Evolutionary conservation across 2,797 vertebrate species (phyloP).

Genomic region (Rhinichthys osculus): DNA sequence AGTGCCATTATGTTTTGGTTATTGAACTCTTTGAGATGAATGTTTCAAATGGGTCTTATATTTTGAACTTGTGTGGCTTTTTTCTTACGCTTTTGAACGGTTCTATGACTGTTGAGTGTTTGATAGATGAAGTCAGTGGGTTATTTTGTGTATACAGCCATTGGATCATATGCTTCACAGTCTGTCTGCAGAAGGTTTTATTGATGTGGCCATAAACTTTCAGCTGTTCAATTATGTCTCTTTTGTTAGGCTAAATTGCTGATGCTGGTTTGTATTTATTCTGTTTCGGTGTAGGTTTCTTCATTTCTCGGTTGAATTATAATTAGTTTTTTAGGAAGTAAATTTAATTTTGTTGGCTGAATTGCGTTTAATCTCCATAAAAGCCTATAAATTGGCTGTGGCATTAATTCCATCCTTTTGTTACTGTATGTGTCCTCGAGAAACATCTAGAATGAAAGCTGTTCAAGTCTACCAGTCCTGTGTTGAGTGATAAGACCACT

Average conservation of each 20-base stretch:
- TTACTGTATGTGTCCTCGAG: background rate
- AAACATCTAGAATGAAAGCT: background rate
- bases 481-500: conserved; percentile 46
- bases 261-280: conserved; percentile 5
- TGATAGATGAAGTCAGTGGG: conserved; percentile 35
- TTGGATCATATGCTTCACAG: conserved; percentile 21
- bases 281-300: background rate
- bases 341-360: background rate
- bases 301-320: background rate
- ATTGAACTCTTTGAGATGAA: conserved; percentile 20
- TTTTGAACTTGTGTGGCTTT: background rate
- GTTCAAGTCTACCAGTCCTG: background rate
- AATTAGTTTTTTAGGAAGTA: conserved; percentile 1
- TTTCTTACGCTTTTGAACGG: background rate
- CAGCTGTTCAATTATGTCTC: conserved; percentile 19
- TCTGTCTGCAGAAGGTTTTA: conserved; percentile 17
- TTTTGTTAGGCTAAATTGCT: background rate
- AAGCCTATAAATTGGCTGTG: background rate
- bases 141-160: conserved; percentile 47
- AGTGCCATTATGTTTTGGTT: background rate
- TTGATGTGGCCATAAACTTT: conserved; percentile 23
- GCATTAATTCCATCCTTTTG: background rate
- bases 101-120: conserved; percentile 13
- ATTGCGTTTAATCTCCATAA: background rate
- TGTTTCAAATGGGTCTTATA: conserved; percentile 2